Evolutionary conservation across 2,888 invertebrate species (phyloP), one percentile per base, ranked within the genome.

Genomic region (Aphidius colemani): DNA sequence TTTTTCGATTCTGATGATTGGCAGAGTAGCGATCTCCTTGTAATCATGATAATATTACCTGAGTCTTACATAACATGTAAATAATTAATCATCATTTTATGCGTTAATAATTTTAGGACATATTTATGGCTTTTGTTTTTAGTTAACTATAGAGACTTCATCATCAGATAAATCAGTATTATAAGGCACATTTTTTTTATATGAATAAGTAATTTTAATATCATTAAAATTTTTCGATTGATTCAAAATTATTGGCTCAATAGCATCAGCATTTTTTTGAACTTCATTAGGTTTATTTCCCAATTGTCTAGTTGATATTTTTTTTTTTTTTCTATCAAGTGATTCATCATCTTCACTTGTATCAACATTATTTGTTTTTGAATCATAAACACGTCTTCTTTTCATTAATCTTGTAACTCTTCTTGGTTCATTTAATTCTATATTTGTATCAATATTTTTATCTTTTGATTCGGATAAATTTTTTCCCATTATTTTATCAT

Each of bases 151-250:
- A n/a, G 74, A 75, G 9, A 64, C 8, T 61, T 74, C 70, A 59
- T 76, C 72, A 18, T 77, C 75, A 2, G 77, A 77, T 43, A 78
- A 65, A 30, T 67, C 70, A 40, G 71, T 68, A 41, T 50, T 46
- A 7, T n/a, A 7, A 7, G 66, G 66, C 39, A 69, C 62, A 59
- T 64, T 57, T 53, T 59, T 56, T 57, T 67, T 61, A 64, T 69
- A 71, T 6, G 39, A 59, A 45, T 57, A 72, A 9, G 56, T 68
- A 40, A 11, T 10, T 39, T 46, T 63, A 3, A 7, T 63, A 11
- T 58, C 40, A 45, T 68, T 43, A 56, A 46, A 44, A 9, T 18
- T 46, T 61, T 46, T 7, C 30, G 6, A 11, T n/a, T 49, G 10
- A 49, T 49, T 49, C 41, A 41, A n/a, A 9, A 49, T 40, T 41